phyloP scores from a whole-genome alignment of 2,113 vertebrate genomes.

The Embiotoca jacksoni region DNA sequence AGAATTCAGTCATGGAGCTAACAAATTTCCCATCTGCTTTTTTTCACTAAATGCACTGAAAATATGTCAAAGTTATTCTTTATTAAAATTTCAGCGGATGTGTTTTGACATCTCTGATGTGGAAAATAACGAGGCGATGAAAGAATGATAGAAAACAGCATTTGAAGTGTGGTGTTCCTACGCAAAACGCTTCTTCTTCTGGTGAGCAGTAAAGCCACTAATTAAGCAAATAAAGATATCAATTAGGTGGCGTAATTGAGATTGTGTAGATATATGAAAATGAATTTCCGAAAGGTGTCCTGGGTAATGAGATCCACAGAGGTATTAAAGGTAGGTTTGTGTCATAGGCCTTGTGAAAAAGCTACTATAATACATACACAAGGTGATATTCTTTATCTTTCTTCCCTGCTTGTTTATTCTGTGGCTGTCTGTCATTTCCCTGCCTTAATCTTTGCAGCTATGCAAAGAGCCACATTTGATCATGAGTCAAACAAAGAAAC shows the following conservation, averaged over 20 bases:
- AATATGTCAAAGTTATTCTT: conserved; percentile 58
- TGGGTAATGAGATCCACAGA: conserved; percentile 76
- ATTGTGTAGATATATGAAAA: conserved; percentile 81
- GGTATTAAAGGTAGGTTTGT: conserved; percentile 71
- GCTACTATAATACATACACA: conserved; percentile 34
- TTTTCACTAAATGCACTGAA: conserved; percentile 14
- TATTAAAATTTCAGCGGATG: conserved; percentile 56
- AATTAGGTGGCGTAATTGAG: conserved; percentile 85
- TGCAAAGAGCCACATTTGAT: conserved; percentile 45
- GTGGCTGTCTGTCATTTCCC: conserved; percentile 31
- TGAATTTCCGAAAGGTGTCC: conserved; percentile 80
- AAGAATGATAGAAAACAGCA: conserved; percentile 51
- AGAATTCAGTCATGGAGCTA: conserved; percentile 36
- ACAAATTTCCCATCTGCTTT: conserved; percentile 50
- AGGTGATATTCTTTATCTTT: conserved; percentile 40
- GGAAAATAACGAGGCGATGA: conserved; percentile 58
- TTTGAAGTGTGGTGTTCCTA: conserved; percentile 40
- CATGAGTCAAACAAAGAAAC: conserved; percentile 40
- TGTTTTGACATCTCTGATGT: conserved; percentile 64
- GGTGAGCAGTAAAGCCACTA: conserved; percentile 64
- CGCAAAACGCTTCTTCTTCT: conserved; percentile 31
- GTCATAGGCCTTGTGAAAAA: conserved; percentile 49
- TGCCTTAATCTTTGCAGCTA: conserved; percentile 11
- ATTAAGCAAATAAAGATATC: conserved; percentile 86
- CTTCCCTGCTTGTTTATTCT: conserved; percentile 45